Base-by-base conservation (phyloP, 2,888 invertebrate genomes). In the Bembecia ichneumoniformis region DNA sequence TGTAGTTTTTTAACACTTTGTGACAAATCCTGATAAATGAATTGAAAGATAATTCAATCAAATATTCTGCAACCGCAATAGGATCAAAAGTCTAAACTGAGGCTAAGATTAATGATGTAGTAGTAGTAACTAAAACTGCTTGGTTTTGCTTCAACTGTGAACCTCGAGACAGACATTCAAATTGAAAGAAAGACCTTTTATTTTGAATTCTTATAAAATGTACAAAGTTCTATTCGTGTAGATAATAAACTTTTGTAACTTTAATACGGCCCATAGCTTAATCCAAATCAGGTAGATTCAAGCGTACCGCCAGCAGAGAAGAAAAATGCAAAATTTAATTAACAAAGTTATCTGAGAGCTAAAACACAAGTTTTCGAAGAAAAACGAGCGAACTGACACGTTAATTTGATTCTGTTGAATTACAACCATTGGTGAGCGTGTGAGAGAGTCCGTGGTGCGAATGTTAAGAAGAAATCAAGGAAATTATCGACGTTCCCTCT, bases 281-380 rank as follows among this genome's bases (percentile, higher is more conserved):
- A 73, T 72, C 67, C 63, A 62, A 63, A 60, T 70, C 69, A 74
- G 73, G 72, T 69, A 66, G 60, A 60, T 20, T 11, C 46, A 44
- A 40, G 40, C 40, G 40, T 5, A 36, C 47, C 43, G 60, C 57
- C 52, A 49, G 56, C 53, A 53, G 56, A 55, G 62, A 65, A 72
- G 28, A 74, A 79, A 81, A 82, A 79, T 78, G 70, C 68, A 77
- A 82, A 82, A 86, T 83, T 82, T 81, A 84, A 86, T 83, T 86
- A 86, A 82, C 82, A 78, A 84, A 86, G 79, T 86, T 84, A 72
- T 77, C 77, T 73, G 62, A 55, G 56, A 69, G 80, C 77, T 82
- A 77, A 84, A 84, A 84, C 78, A 80, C 79, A 86, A 87, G 84
- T 86, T 87, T 71, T 62, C 62, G 55, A 78, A 83, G 83, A 82